Evolutionary conservation across 2,797 vertebrate species (phyloP).

Genomic region (Staurois parvus): DNA sequence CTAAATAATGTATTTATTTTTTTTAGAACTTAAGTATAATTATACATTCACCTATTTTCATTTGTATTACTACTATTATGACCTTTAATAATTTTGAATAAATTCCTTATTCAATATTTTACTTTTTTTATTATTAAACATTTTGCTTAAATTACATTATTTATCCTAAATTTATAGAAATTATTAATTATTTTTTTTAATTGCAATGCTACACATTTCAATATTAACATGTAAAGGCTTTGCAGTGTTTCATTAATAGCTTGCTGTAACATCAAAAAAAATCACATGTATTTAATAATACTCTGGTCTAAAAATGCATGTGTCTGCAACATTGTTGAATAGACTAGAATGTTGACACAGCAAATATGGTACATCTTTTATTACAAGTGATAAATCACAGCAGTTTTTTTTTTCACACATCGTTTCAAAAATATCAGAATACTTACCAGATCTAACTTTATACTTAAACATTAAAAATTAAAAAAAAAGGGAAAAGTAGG

Average conservation of each 20-base stretch:
- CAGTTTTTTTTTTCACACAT: slow-evolving; percentile 40
- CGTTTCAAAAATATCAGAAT: slow-evolving; percentile 54
- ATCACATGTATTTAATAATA: slow-evolving; percentile 3
- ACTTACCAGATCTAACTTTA: slow-evolving; percentile 77
- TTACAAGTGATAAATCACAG: slow-evolving; percentile 55
- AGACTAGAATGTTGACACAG: slow-evolving; percentile 29
- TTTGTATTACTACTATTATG: too few relatives aligned
- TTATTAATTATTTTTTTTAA: background rate
- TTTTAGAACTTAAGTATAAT: too few relatives aligned
- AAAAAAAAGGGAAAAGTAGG: slow-evolving; percentile 65
- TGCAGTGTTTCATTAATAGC: background rate
- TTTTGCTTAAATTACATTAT: background rate
- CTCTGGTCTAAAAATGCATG: slow-evolving; percentile 9
- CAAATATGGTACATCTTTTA: slow-evolving; percentile 17
- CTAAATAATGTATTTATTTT: too few relatives aligned
- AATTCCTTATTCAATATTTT: too few relatives aligned
- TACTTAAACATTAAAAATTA: slow-evolving; percentile 69
- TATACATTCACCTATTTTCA: too few relatives aligned
- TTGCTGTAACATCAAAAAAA: slow-evolving; percentile 26
- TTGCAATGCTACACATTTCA: background rate
- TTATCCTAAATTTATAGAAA: background rate
- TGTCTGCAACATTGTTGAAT: slow-evolving; percentile 32
- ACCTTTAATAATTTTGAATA: too few relatives aligned
- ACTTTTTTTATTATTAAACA: background rate
- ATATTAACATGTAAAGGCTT: background rate